Base-by-base conservation (phyloP, 1,140 invertebrate species). In the Polypedilum vanderplanki region DNA sequence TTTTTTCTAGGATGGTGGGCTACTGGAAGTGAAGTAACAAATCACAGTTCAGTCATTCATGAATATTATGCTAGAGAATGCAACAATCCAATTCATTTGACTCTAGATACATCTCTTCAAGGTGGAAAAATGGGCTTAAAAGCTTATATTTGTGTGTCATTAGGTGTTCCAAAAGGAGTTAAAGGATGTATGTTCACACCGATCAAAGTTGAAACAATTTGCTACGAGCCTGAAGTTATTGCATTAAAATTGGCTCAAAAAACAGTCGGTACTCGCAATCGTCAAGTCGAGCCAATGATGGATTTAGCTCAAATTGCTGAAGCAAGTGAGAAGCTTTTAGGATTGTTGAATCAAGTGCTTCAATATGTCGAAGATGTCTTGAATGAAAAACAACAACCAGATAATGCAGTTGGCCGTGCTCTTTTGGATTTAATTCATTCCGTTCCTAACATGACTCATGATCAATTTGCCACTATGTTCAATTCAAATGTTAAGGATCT, bases 131-230 rank as follows among this genome's bases (percentile, higher is more conserved):
- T 98, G 91, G 92, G 90, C 2, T 89, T 98, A 73, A 93, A 94
- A 78, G 94, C 93, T n/a, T 98, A 95, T 80, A 88, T 96, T 75
- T 91, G 90, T 76, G 89, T 91, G 75, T 86, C 88, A 70, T 87
- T 95, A 75, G 93, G 93, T 20, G 93, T 97, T 64, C 94, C 95
- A 22, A 90, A 90, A 75, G 95, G 94, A 73, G 97, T 96, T 79
- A 90, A 90, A 80, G 97, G 96, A 70, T 96, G 92, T 79, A 98
- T 98, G 95, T 99, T 99, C 81, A 97, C 96, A 2, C 94, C 95
- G 24, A 90, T 95, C 41, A 90, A 92, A 79, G 91, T 95, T 57
- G 89, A 93, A 80, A 88, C 97, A 15, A 88, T 87, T 12, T 91
- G 90, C 78, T 97, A 97, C 82, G 93, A 96, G 79, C 93, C 96